A percentile compares a stretch with the other conserved stretches of the same genome.
These are phyloP conservation scores for Portevinia maculata DNA, from an alignment of 2,888 invertebrate species.

Conservation along the genomic window DNA sequence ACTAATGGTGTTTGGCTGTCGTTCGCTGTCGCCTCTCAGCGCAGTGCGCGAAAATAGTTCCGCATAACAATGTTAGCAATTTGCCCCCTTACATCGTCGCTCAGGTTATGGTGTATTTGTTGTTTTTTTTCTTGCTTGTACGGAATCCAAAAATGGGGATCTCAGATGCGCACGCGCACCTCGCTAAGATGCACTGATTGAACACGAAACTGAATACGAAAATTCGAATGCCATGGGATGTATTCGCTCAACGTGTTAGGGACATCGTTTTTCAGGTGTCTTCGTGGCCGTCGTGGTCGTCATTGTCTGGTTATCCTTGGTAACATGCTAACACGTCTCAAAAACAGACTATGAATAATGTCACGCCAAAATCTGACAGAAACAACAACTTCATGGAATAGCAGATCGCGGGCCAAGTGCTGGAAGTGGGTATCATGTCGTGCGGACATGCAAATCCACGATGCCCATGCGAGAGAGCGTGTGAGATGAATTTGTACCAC, in stretches of 20 bases:
- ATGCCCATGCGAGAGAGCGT: constrained; percentile 39
- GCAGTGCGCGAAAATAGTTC: constrained; percentile 66
- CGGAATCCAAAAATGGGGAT: constrained; percentile 67
- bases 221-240: constrained; percentile 61
- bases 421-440: constrained; percentile 49
- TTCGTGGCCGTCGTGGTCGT: constrained; percentile 9
- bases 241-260: neutral
- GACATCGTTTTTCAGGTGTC: constrained; percentile 62
- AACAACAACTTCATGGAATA: constrained; percentile 59
- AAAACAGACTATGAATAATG: constrained; percentile 73
- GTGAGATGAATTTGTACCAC: constrained; percentile 72
- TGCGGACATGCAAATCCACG: constrained; percentile 71
- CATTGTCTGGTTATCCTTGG: constrained; percentile 48
- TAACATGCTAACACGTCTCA: constrained; percentile 72
- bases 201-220: constrained; percentile 69
- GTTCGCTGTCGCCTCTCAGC: constrained; percentile 10
- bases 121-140: neutral
- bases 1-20: constrained; percentile 61
- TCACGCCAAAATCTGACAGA: constrained; percentile 72
- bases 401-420: constrained; percentile 8
- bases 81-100: constrained; percentile 42
- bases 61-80: constrained; percentile 71
- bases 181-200: constrained; percentile 72
- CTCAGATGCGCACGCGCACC: constrained; percentile 73
- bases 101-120: constrained; percentile 30